Base-by-base conservation (phyloP, 2,113 vertebrate genomes). In the Albula glossodonta region DNA sequence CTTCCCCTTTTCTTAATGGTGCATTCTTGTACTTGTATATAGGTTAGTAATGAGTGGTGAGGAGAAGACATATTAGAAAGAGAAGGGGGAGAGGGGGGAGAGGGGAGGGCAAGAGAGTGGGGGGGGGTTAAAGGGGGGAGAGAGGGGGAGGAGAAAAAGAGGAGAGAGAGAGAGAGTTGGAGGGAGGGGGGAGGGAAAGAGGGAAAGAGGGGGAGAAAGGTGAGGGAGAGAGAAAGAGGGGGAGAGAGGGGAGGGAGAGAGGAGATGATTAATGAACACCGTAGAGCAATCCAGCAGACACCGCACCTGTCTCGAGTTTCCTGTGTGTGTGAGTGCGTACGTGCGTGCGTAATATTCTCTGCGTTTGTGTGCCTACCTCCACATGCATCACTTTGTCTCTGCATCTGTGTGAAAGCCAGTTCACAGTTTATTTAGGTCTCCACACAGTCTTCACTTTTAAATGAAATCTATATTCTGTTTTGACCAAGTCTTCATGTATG, bases 1-100 rank as follows among this genome's bases (percentile, higher is more conserved):
- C 60, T 50, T 52, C 66, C 49, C 41, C 84, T 57, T 51, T 57
- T 80, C 77, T 85, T 78, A 60, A 85, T 78, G 84, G 80, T 79
- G 77, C 78, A 80, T 79, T 79, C 56, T 50, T 5, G 60, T 66
- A 66, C 56, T 50, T 5, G 60, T 66, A 66, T 66, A 66, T 22
- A 19, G 17, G 2, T 22, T 22, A 19, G 60, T 19, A 66, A 19
- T 1, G 60, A 22, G 60, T 50, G 49, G 15, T 17, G 78, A 50
- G 66, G 51, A 13, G 66, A 84, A 48, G 51, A 52, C 84, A n/a
- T 82, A 6, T 10, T 53, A 17, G 50, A 50, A 5, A 7, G 13
- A 81, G 51, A 80, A 17, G 10, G 48, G 17, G 78, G 56, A 41
- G 15, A 81, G 15, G 11, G 12, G 10, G 56, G 41, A 63, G n/a